Percentiles rank a stretch among this genome's conserved stretches.
Evolutionary conservation across 2,797 vertebrate species (phyloP).

Genomic region (Sparidentex hasta): DNA sequence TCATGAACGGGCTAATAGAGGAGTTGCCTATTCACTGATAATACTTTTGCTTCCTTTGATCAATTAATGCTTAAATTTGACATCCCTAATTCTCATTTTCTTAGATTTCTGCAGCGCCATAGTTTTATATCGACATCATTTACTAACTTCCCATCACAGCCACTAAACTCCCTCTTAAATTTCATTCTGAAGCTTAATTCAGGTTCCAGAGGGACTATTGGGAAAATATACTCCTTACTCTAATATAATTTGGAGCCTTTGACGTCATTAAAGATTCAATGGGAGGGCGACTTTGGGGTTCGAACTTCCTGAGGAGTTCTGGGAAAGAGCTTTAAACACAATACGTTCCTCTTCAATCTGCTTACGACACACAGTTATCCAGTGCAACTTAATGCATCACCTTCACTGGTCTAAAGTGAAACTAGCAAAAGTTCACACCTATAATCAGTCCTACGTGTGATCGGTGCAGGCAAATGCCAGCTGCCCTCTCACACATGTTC

Average conservation of each 20-base stretch:
- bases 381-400: background rate
- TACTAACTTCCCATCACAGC: background rate
- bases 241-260: too few relatives aligned
- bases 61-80: too few relatives aligned
- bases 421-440: background rate
- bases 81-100: too few relatives aligned
- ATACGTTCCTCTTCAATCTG: background rate
- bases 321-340: background rate
- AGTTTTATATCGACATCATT: too few relatives aligned
- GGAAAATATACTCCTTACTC: background rate
- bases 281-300: too few relatives aligned
- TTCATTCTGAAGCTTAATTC: background rate
- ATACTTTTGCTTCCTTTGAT: background rate
- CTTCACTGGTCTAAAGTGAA: background rate
- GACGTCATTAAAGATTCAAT: too few relatives aligned
- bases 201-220: too few relatives aligned
- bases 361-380: background rate
- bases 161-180: background rate
- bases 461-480: background rate
- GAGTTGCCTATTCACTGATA: background rate
- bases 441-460: background rate
- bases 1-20: too few relatives aligned
- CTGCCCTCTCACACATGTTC: background rate
- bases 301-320: too few relatives aligned
- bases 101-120: too few relatives aligned